Evolutionary conservation across 2,797 vertebrate species (phyloP).

Genomic region (Aeoliscus strigatus): DNA sequence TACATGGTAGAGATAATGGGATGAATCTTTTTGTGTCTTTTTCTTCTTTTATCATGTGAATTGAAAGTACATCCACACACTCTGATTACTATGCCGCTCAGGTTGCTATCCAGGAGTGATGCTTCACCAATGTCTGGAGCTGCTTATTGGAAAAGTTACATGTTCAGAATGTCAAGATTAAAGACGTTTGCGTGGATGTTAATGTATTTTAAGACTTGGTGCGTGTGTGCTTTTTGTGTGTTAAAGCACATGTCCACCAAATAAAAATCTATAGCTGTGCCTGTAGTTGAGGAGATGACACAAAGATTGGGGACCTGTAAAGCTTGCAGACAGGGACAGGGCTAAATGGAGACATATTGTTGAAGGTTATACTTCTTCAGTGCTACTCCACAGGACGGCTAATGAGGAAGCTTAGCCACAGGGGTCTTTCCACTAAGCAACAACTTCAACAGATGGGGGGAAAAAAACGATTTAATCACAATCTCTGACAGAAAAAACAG

Average conservation of each 20-base stretch:
- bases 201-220: too few species aligned
- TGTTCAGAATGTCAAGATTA: conserved; percentile 19
- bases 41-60: conserved; percentile 10
- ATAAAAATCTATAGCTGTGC: conserved; percentile 12
- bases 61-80: conserved; percentile 8
- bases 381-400: conserved; percentile 39
- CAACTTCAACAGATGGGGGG: conserved; percentile 41
- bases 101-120: conserved; percentile 9
- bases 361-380: conserved; percentile 37
- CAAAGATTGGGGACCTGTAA: conserved; percentile 1
- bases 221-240: conserved; percentile 3
- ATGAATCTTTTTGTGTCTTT: too few species aligned
- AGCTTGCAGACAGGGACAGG: conserved; percentile 18
- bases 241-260: conserved; percentile 3
- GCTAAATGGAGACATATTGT: conserved; percentile 55
- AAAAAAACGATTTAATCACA: conserved; percentile 36
- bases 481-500: conserved; percentile 7
- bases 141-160: conserved; percentile 15
- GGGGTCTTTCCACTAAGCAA: conserved; percentile 59
- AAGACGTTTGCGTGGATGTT: conserved; percentile 1
- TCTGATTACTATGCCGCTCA: conserved; percentile 15
- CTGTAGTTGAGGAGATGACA: conserved; percentile 27
- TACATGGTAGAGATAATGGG: too few species aligned
- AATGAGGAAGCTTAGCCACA: conserved; percentile 59
- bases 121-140: conserved; percentile 12